These are phyloP conservation scores for Mus pahari DNA, from an alignment of 2,113 vertebrate genomes.

Conservation along the genomic window DNA sequence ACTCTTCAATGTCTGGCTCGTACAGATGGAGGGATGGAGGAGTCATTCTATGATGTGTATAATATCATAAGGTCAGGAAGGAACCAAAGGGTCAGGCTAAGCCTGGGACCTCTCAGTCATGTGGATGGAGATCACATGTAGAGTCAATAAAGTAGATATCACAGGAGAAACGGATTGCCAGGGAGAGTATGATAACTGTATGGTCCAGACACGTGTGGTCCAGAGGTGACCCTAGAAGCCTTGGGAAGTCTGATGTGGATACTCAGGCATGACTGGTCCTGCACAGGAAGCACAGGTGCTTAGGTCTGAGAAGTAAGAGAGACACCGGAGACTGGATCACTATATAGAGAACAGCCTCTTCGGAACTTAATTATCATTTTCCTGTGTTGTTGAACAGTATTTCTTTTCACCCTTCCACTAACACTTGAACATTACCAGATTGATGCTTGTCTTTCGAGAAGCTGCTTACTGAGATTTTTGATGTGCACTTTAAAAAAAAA, in stretches of 20 bases:
- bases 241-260: not conserved
- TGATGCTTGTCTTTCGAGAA: not conserved
- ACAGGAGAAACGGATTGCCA: not conserved
- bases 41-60: not conserved
- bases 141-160: not conserved
- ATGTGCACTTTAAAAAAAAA: not conserved
- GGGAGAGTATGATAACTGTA: not conserved
- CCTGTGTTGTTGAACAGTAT: not conserved
- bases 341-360: not conserved
- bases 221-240: not conserved
- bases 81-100: not conserved
- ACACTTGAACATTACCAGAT: not conserved
- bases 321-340: not conserved
- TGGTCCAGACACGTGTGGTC: not conserved
- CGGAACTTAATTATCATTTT: not conserved
- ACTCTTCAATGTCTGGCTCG: not conserved
- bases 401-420: not conserved
- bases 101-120: slow-evolving; percentile 9
- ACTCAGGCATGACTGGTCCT: not conserved
- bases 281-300: not conserved
- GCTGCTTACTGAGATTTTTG: not conserved
- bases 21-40: not conserved
- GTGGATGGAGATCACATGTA: not conserved
- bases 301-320: not conserved
- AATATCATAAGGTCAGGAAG: not conserved